Conservation (phyloP, 30 jellyfish, hydroid and myxozoan genomes). For the Turritopsis rubra region DNA sequence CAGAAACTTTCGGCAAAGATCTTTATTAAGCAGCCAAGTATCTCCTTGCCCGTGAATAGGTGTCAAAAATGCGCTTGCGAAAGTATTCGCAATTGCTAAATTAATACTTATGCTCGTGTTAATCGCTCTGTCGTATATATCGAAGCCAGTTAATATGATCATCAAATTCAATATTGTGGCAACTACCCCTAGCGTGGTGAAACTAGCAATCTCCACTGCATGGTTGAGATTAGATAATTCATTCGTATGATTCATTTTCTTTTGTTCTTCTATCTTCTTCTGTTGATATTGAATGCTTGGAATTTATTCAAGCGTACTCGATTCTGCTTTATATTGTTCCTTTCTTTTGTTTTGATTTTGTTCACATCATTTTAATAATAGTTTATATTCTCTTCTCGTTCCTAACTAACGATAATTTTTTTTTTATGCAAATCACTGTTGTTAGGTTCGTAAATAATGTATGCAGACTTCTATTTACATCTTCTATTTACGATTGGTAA, state of each 20-base stretch:
- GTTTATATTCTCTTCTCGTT: not conserved
- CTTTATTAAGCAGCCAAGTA: slow-evolving; percentile 10
- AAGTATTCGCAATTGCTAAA: not conserved
- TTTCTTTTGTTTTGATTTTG: not conserved
- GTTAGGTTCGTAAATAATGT: not conserved
- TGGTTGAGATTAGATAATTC: not conserved
- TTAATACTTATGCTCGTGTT: not conserved
- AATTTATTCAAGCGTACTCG: too few relatives aligned
- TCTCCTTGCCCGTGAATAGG: slow-evolving; percentile 25
- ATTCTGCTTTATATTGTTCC: too few relatives aligned
- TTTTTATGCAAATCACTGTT: too few relatives aligned
- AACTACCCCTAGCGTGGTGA: slow-evolving; percentile 12
- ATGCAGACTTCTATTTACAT: not conserved
- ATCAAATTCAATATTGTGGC: not conserved
- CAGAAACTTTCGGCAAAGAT: not conserved
- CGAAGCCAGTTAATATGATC: slow-evolving; percentile 8
- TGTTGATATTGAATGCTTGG: not conserved
- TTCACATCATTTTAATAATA: not conserved
- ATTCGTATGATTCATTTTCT: not conserved
- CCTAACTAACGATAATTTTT: not conserved
- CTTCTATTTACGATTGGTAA: not conserved
- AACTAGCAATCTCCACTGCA: not conserved
- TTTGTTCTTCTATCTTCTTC: not conserved
- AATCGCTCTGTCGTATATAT: not conserved
- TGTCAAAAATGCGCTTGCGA: slow-evolving; percentile 1